phyloP scores from a whole-genome alignment of 2,797 vertebrate species.

The Galagoides demidoff region DNA sequence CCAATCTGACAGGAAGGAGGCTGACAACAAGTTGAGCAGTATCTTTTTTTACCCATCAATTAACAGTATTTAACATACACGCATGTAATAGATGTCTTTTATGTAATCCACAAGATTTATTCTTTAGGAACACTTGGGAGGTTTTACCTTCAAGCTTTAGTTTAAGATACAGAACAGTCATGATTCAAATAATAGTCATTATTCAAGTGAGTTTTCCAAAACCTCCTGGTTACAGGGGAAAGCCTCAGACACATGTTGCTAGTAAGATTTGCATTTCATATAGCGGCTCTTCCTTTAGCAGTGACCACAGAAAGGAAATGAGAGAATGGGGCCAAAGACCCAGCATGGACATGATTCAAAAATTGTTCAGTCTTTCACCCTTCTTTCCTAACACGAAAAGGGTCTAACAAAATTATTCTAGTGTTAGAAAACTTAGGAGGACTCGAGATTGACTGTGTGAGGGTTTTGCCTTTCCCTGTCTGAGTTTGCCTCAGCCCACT shows the following conservation, averaged over 20 bases:
- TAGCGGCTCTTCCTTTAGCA: background rate
- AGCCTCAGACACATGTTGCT: background rate
- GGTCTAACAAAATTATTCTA: background rate
- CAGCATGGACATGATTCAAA: background rate
- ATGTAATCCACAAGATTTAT: background rate
- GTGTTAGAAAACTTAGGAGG: background rate
- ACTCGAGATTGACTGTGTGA: background rate
- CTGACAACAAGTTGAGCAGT: background rate
- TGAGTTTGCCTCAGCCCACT: background rate
- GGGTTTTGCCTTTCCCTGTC: background rate
- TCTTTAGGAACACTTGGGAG: background rate
- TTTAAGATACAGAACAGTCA: conserved; percentile 4
- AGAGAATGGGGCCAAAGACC: background rate
- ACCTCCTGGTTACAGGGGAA: background rate
- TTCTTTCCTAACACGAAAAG: background rate
- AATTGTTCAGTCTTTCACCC: background rate
- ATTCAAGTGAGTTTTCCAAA: conserved; percentile 11
- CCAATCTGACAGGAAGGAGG: background rate
- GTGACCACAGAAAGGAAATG: background rate
- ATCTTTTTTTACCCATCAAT: background rate
- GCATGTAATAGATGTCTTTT: background rate
- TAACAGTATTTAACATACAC: background rate
- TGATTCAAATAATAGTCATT: background rate
- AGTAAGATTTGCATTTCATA: background rate
- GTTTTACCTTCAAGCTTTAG: conserved; percentile 3